A percentile compares a stretch with the other conserved stretches of the same genome.
These are phyloP conservation scores for Hoplodrina ambigua DNA, from an alignment of 2,888 invertebrate species.

Conservation along the genomic window DNA sequence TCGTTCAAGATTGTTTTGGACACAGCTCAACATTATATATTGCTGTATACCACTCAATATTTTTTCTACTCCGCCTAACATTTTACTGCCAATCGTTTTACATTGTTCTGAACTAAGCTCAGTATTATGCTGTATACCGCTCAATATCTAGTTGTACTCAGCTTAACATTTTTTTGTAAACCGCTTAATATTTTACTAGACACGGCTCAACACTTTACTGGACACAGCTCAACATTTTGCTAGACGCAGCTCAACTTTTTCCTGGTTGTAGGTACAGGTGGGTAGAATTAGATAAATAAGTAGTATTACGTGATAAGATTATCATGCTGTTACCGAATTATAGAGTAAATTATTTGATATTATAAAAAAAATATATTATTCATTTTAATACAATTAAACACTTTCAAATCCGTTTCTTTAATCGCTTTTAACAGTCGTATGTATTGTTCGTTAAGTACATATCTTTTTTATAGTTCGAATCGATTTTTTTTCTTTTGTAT, in stretches of 20 bases:
- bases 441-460: background rate
- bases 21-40: constrained; percentile 2
- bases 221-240: background rate
- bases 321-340: no score
- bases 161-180: background rate
- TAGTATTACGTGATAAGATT: no score
- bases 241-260: no score
- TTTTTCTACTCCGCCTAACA: no score
- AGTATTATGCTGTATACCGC: constrained; percentile 59
- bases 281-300: no score
- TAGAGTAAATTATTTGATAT: no score
- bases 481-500: background rate
- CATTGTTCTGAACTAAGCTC: no score
- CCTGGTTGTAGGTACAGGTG: no score
- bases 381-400: no score
- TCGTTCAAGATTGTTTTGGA: no score
- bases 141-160: constrained; percentile 43
- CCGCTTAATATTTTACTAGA: background rate
- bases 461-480: background rate
- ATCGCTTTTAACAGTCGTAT: background rate
- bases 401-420: background rate
- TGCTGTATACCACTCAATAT: constrained; percentile 11
- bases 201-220: constrained; percentile 30
- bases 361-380: no score
- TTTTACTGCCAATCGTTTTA: no score